A percentile compares a stretch with the other conserved stretches of the same genome.
These are phyloP conservation scores for Nesometra sesokonis DNA, from an alignment of 35 echinoderm and acorn worm species.

Conservation along the genomic window DNA sequence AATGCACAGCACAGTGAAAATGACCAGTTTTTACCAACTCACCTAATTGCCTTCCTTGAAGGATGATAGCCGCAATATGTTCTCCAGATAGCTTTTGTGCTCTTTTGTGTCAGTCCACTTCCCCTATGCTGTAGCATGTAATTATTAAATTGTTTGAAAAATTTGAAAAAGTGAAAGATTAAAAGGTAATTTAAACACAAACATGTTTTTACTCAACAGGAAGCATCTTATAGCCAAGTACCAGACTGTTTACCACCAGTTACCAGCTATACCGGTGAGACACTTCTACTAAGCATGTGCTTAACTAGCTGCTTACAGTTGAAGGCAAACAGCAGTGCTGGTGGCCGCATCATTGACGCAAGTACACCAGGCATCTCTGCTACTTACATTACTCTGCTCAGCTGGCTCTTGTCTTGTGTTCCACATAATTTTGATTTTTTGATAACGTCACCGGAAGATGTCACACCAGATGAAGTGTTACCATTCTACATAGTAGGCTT, in stretches of 20 bases:
- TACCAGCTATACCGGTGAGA: constrained; percentile 31
- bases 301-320: constrained; percentile 53
- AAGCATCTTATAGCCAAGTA: constrained; percentile 62
- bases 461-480: not conserved
- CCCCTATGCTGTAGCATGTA: too few relatives aligned
- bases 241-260: constrained; percentile 45
- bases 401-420: constrained; percentile 71
- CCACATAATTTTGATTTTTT: constrained; percentile 62
- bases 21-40: too few relatives aligned
- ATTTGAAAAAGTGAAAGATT: not conserved
- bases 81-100: too few relatives aligned
- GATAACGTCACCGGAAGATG: not conserved
- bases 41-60: too few relatives aligned
- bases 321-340: constrained; percentile 10
- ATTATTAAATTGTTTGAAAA: too few relatives aligned
- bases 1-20: too few relatives aligned
- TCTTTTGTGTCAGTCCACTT: too few relatives aligned
- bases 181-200: not conserved
- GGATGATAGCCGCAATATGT: too few relatives aligned
- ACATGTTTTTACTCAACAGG: constrained; percentile 30
- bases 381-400: constrained; percentile 54
- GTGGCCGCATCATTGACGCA: not conserved
- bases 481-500: constrained; percentile 74
- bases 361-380: constrained; percentile 28
- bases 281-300: constrained; percentile 47